Evolutionary conservation across 2,797 vertebrate genomes (phyloP), one percentile per base, ranked within the genome.

Genomic region (Rallus crepitans): DNA sequence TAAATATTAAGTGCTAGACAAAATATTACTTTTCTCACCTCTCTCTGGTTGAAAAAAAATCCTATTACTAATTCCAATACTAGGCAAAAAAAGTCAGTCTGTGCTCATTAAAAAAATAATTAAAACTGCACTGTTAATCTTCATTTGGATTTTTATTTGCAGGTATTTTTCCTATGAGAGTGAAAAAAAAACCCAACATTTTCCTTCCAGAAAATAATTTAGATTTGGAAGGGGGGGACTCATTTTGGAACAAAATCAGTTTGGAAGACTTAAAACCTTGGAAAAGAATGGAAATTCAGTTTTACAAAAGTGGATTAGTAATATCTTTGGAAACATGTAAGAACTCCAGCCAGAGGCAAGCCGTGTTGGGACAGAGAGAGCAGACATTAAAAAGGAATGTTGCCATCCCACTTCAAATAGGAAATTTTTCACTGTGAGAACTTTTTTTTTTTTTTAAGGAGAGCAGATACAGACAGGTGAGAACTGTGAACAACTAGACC

Each of bases 301-400:
- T 48, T 48, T 48, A 48, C 47, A 48, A 7, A 48, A 48, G 47
- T 48, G 42, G 20, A 76, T 88, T 82, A 96, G 35, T 94, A 97
- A 93, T 71, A 79, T 40, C 66, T 71, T 84, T 70, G 70, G 63
- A 87, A 93, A 90, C 80, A 80, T 50, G 33, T 14, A 90, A 65
- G 85, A 90, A 70, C 47, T 92, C 35, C 68, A 94, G 93, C 92
- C 88, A 94, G 70, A 79, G 88, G 90, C 92, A 89, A 90, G 48
- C 83, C 55, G 0, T 72, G 90, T 21, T 72, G 24, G 91, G 77
- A 94, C 80, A 86, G 45, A 87, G 72, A 81, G 50, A 94, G 59
- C 30, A 93, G 66, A 65, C 52, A 91, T 79, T 59, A 45, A 40
- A 77, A 68, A 91, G 82, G 82, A 94, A 95, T 69, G 77, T 8